Evolutionary conservation across 2,888 invertebrate genomes (phyloP), one percentile per base, ranked within the genome.

Genomic region (Phortica magna): DNA sequence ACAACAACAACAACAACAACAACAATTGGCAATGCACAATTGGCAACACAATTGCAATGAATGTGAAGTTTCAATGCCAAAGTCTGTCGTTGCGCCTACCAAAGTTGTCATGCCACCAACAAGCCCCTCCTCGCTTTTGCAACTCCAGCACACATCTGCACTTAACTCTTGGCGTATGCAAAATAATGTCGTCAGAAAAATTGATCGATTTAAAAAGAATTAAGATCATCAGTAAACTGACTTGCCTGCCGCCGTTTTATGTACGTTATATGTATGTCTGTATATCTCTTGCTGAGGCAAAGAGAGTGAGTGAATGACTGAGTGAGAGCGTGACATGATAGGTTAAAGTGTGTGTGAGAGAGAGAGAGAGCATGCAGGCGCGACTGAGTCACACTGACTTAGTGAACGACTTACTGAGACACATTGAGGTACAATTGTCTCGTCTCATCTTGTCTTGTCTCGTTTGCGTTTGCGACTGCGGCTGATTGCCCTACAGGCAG

Each of bases 141-240:
- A n/a, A n/a, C n/a, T n/a, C 41, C 12, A 22, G 41, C 67, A 4
- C 67, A n/a, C n/a, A 14, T 14, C 31, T 31, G 31, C 31, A 7
- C 61, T 61, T 22, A 19, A 59, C 17, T 59, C 41, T 19, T 48
- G 55, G 31, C n/a, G 82, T 80, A 80, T 84, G 87, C 83, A 87
- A 84, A 88, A 89, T 87, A 88, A 88, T 88, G 88, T 88, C 88
- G 88, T 88, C 87, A 88, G 43, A 84, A 84, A 89, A 89, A 88
- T 89, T 89, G 89, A 89, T 88, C 88, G 88, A 88, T 88, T 88
- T 88, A 88, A 89, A 89, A 83, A 88, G 88, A 88, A 88, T 88
- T 88, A 89, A 89, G 89, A 88, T 88, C 88, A 88, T 88, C 89
- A 76, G 74, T n/a, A 53, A 55, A 53, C 31, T 31, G 31, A 31